A percentile compares a stretch with the other conserved stretches of the same genome.
Evolutionary conservation across 2,888 invertebrate genomes (phyloP).

Genomic region (Phengaris alcon): DNA sequence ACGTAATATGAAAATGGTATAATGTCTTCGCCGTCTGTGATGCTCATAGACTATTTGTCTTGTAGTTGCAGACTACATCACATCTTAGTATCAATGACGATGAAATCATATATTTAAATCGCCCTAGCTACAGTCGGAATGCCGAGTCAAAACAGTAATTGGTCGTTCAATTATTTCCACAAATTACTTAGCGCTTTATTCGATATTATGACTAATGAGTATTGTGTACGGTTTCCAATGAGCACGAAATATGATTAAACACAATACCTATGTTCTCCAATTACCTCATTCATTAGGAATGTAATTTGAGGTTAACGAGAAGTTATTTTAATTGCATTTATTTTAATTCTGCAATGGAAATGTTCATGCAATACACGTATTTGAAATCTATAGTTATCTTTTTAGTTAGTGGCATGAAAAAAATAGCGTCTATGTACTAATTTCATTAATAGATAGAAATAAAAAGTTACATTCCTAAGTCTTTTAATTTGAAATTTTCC

Average conservation of each 20-base stretch:
- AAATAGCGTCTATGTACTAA: too few relatives aligned
- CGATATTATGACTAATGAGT: constrained; percentile 26
- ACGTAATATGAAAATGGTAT: too few relatives aligned
- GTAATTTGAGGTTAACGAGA: constrained; percentile 10
- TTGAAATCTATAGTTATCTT: not conserved
- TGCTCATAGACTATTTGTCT: too few relatives aligned
- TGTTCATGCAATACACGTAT: not conserved
- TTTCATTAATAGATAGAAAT: too few relatives aligned
- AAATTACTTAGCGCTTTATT: constrained; percentile 16
- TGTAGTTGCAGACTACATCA: too few relatives aligned
- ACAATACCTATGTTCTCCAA: constrained; percentile 10
- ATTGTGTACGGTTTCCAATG: constrained; percentile 15
- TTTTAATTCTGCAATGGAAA: not conserved
- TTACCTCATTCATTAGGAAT: not conserved
- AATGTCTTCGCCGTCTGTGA: too few relatives aligned
- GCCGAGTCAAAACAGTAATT: constrained; percentile 20
- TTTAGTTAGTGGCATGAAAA: too few relatives aligned
- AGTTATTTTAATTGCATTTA: constrained; percentile 9
- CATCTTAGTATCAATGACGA: too few relatives aligned
- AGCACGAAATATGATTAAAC: constrained; percentile 24
- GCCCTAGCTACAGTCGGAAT: not conserved
- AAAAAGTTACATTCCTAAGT: not conserved
- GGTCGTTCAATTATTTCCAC: constrained; percentile 26
- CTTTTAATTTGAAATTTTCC: constrained; percentile 10
- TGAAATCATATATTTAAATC: too few relatives aligned